Evolutionary conservation across 2,797 vertebrate genomes (phyloP).

Genomic region (Malacoctenus gilli): DNA sequence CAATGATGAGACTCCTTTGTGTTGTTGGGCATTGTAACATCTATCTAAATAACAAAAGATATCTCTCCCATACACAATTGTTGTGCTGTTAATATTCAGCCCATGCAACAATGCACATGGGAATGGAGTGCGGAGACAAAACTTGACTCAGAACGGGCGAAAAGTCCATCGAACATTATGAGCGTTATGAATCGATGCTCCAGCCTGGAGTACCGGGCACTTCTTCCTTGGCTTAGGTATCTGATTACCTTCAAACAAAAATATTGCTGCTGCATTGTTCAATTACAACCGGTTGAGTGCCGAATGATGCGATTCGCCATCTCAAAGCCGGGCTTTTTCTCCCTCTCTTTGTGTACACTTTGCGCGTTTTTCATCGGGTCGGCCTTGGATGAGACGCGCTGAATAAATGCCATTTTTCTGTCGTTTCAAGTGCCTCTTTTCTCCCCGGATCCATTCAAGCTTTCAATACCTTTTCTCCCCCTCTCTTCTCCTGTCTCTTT

Average conservation of each 20-base stretch:
- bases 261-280: slow-evolving; percentile 72
- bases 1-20: slow-evolving; percentile 83
- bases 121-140: slow-evolving; percentile 68
- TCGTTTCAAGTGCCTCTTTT: slow-evolving; percentile 84
- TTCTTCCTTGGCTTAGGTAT: slow-evolving; percentile 70
- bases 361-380: slow-evolving; percentile 66
- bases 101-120: slow-evolving; percentile 67
- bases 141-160: slow-evolving; percentile 62
- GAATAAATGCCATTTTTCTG: slow-evolving; percentile 85
- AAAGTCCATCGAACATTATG: slow-evolving; percentile 73
- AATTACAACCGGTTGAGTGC: slow-evolving; percentile 76
- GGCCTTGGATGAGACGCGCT: slow-evolving; percentile 76
- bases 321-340: slow-evolving; percentile 70
- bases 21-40: slow-evolving; percentile 78
- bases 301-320: slow-evolving; percentile 72
- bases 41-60: slow-evolving; percentile 85
- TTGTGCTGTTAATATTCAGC: slow-evolving; percentile 80
- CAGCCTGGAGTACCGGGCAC: slow-evolving; percentile 47
- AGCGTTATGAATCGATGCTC: slow-evolving; percentile 70
- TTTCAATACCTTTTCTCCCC: slow-evolving; percentile 81
- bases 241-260: slow-evolving; percentile 79
- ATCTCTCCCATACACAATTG: slow-evolving; percentile 73
- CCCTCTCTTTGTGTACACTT: slow-evolving; percentile 59
- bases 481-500: slow-evolving; percentile 81
- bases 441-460: slow-evolving; percentile 78